Evolutionary conservation across 2,113 vertebrate species (phyloP), one percentile per base, ranked within the genome.

Genomic region (Mionectes macconnelli): DNA sequence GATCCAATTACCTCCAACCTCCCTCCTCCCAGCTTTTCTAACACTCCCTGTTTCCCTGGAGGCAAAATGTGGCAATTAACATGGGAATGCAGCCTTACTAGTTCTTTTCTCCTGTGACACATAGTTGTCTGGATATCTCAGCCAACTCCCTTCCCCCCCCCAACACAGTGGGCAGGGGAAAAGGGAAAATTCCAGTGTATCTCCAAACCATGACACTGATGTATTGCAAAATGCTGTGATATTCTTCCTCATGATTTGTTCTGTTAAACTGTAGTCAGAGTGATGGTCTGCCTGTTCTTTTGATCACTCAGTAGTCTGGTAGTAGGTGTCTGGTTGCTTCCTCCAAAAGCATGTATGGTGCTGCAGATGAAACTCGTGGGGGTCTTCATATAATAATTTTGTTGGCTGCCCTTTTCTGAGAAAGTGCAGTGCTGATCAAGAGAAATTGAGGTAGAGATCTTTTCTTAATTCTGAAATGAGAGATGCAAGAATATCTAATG

Each of bases 241-340:
- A 12, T 2, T 11, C 14, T 24, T 21, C 76, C 22, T 67, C 0
- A 0, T 30, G 10, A 70, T 70, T 3, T 25, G 20, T 22, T 37
- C 18, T 62, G 31, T 56, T 73, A 28, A 40, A 39, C 44, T 50
- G 40, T 10, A 72, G 70, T 6, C 3, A 19, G 21, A 19, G 24
- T 10, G 28, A 37, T 4, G 3, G 27, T 19, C 33, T 83, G 11
- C 17, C 30, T 0, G 0, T 16, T 67, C 47, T 33, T 88, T 59
- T 59, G 47, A 63, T 78, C 39, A 11, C 13, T 74, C 19, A 22
- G 20, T 9, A 64, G 8, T 27, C 44, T n/a, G n/a, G n/a, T 17
- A 9, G 12, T 2, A 57, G 30, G 27, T 33, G 67, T 33, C 33
- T 56, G 35, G 8, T 30, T 1, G 2, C 16, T 27, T 56, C 8